Base-by-base conservation (phyloP, 2,888 invertebrate genomes). In the Epinotia bilunana region DNA sequence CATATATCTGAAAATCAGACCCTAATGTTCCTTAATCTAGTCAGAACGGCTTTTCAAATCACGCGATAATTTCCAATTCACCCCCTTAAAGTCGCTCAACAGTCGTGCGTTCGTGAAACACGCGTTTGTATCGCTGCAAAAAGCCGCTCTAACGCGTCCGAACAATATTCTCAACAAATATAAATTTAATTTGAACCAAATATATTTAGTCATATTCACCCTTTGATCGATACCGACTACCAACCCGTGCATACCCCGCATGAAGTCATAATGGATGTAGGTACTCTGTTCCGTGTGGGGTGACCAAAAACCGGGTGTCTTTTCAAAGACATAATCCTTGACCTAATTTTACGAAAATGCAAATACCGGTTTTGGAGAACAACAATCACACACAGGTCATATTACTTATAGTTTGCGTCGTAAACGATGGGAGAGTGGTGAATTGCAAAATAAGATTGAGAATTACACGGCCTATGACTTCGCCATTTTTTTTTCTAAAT, bases 321-420 rank as follows among this genome's bases (percentile, higher is more conserved):
- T 83, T 77, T 81, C 80, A 79, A 78, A 78, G 78, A 79, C 79
- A 82, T 85, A 87, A 89, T 90, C 90, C 90, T 90, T 90, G 90
- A 90, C 90, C 90, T 79, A 84, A 86, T 87, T 88, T 79, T 76
- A 78, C 83, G 58, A 83, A 80, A 84, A 82, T 78, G 80, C 79
- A 55, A 67, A 80, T 78, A 78, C 78, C 73, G 78, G 79, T 79
- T 80, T 77, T 78, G 73, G 78, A 79, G 76, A 67, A 64, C 61
- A 76, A 74, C 63, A 70, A 79, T 90, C 90, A 82, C 90, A 89
- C 87, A 89, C 89, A 89, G 90, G 88, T 90, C 88, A 86, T 83
- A 86, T 90, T 88, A 89, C 90, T 77, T 79, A 85, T 88, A 87
- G 86, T 87, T 77, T 67, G 55, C 13, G 23, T 6, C 16, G 28